These are phyloP conservation scores for Pseudochirops cupreus DNA, from an alignment of 2,797 vertebrate species.

Conservation along the genomic window DNA sequence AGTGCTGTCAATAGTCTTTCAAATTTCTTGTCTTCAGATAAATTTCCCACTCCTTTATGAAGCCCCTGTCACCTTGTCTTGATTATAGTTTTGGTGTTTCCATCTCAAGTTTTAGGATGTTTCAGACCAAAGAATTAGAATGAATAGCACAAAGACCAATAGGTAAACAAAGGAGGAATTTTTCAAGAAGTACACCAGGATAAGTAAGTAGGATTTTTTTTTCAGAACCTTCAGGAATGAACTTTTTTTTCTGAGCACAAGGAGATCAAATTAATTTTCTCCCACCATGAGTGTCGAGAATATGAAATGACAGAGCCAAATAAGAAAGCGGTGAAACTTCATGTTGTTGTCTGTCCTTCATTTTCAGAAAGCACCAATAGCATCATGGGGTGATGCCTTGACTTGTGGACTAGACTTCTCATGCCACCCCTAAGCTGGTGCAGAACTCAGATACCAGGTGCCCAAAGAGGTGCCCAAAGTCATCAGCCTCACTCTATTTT, in stretches of 20 bases:
- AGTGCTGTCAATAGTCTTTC: background rate
- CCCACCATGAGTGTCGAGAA: background rate
- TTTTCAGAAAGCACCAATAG: background rate
- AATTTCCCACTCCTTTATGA: background rate
- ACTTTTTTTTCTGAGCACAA: background rate
- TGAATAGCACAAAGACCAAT: constrained; percentile 11
- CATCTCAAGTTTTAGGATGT: constrained; percentile 52
- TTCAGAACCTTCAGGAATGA: background rate
- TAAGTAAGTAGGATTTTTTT: background rate
- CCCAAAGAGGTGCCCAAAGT: background rate
- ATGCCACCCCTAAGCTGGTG: too few species aligned
- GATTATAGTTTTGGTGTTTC: constrained; percentile 52
- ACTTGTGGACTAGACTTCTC: too few species aligned
- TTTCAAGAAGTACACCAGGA: constrained; percentile 47
- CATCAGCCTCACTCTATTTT: too few species aligned
- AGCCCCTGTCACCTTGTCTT: constrained; percentile 18
- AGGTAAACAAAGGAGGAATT: constrained; percentile 39
- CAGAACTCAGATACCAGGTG: too few species aligned
- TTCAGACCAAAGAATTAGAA: constrained; percentile 55
- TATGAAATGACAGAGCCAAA: background rate
- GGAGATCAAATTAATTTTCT: constrained; percentile 38
- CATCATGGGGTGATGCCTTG: background rate
- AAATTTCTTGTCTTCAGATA: background rate
- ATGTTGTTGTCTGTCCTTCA: background rate
- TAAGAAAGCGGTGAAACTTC: background rate